phyloP scores from a whole-genome alignment of 2,113 vertebrate species.

The Ranitomeya imitator region DNA sequence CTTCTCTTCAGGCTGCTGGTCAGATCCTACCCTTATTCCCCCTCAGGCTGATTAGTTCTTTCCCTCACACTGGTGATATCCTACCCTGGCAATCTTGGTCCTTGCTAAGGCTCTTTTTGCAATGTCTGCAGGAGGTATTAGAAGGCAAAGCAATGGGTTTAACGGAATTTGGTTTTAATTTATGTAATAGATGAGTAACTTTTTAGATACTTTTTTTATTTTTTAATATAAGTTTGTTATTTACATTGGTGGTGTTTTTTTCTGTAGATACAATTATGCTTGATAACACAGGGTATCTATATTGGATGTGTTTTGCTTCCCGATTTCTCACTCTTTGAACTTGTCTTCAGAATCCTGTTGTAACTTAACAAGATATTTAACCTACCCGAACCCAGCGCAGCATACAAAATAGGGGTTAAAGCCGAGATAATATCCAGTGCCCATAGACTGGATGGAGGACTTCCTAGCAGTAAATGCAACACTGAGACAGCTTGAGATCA shows the following conservation, averaged over 20 bases:
- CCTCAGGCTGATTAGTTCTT: too few species aligned
- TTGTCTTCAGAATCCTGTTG: background rate
- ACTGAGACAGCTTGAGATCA: constrained; percentile 17
- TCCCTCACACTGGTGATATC: too few species aligned
- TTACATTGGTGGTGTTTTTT: background rate
- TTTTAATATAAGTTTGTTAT: too few species aligned
- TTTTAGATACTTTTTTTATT: too few species aligned
- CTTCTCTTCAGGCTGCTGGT: too few species aligned
- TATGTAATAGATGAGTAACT: too few species aligned
- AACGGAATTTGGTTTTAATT: too few species aligned
- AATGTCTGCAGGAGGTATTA: too few species aligned
- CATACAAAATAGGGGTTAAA: background rate
- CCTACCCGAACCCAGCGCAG: background rate
- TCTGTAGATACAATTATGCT: background rate
- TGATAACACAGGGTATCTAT: background rate
- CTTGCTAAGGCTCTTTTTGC: too few species aligned
- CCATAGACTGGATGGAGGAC: background rate
- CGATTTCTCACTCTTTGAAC: background rate
- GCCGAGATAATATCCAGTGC: background rate
- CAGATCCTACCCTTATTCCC: too few species aligned
- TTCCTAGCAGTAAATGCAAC: background rate
- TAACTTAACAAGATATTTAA: constrained; percentile 11
- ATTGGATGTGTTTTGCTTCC: background rate
- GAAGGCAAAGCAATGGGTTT: too few species aligned
- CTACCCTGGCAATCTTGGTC: too few species aligned